phyloP scores from a whole-genome alignment of 2,888 invertebrate genomes.

The Ectropis crepuscularia region DNA sequence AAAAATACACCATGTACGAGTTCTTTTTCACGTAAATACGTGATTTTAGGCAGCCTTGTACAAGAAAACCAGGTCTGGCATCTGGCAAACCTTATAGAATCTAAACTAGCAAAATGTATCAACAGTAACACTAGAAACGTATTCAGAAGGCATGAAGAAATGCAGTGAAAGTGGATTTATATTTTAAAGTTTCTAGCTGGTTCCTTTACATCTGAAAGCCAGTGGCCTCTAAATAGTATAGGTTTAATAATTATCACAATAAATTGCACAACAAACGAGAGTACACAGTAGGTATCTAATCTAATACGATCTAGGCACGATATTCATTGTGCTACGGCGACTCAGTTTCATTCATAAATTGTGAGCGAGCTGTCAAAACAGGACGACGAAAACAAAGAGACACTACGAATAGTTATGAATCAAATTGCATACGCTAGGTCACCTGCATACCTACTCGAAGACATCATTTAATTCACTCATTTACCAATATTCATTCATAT shows the following conservation, averaged over 20 bases:
- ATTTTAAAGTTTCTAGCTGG: neutral
- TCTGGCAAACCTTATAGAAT: too few species aligned
- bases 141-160: conserved; percentile 9
- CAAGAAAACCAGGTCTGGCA: too few species aligned
- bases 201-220: neutral
- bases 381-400: conserved; percentile 73
- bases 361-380: conserved; percentile 75
- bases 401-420: conserved; percentile 42
- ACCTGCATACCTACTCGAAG: conserved; percentile 40
- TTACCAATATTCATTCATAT: conserved; percentile 60
- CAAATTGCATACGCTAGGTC: conserved; percentile 38
- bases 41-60: too few species aligned
- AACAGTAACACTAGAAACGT: neutral
- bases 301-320: conserved; percentile 68
- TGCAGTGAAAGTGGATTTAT: conserved; percentile 23
- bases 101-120: neutral
- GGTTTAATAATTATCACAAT: conserved; percentile 32
- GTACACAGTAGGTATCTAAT: conserved; percentile 62
- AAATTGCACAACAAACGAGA: conserved; percentile 44
- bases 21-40: too few species aligned
- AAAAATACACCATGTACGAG: too few species aligned
- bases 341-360: conserved; percentile 82
- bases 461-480: conserved; percentile 42
- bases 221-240: neutral
- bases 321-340: conserved; percentile 73